Evolutionary conservation across 2,113 vertebrate species (phyloP).

Genomic region (Riparia riparia): DNA sequence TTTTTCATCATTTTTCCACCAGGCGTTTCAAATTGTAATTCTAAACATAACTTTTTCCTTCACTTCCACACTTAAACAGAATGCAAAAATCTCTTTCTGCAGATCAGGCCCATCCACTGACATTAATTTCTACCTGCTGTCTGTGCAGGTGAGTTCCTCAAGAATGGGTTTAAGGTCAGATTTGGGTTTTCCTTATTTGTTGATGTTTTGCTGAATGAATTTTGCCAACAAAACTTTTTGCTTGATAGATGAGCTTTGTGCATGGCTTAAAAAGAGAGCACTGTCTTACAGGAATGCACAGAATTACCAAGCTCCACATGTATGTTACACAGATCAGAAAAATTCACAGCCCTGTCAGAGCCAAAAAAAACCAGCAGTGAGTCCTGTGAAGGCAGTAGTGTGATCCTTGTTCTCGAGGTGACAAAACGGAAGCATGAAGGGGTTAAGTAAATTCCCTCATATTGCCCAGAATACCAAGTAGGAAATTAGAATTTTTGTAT

Average conservation of each 20-base stretch:
- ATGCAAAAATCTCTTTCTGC: background rate
- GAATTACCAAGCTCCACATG: background rate
- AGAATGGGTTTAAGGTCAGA: background rate
- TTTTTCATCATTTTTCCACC: background rate
- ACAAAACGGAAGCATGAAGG: background rate
- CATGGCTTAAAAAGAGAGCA: fast-evolving
- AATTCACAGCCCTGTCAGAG: background rate
- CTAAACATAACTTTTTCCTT: background rate
- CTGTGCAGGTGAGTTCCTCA: background rate
- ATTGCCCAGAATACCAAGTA: background rate
- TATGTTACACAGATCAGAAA: background rate
- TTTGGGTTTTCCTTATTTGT: background rate
- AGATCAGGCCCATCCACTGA: background rate
- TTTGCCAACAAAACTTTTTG: background rate
- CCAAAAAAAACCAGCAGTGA: background rate
- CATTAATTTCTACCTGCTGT: background rate
- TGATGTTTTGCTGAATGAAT: background rate
- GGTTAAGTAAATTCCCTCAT: background rate
- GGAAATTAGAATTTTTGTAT: background rate
- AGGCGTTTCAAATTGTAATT: background rate
- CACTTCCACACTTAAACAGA: background rate
- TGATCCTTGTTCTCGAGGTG: background rate
- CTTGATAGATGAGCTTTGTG: background rate
- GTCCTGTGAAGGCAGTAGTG: background rate
- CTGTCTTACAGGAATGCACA: background rate